phyloP scores from a whole-genome alignment of 2,797 vertebrate genomes.

The Toxotes lorentzi region DNA sequence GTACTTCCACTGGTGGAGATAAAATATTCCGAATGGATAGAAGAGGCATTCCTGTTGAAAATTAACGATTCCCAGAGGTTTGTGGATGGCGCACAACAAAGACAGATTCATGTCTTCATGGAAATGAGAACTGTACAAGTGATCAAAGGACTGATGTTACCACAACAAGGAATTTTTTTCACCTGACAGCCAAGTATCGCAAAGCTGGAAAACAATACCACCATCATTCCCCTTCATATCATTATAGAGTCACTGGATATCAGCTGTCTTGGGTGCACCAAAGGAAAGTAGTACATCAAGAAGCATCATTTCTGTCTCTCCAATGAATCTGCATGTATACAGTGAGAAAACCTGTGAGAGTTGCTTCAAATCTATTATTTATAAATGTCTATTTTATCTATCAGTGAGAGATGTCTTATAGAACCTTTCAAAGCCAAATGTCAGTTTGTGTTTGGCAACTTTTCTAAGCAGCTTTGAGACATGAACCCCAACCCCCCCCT shows the following conservation, averaged over 20 bases:
- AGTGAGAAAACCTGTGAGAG: constrained; percentile 55
- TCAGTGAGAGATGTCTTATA: constrained; percentile 67
- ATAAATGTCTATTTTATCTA: constrained; percentile 78
- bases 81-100: constrained; percentile 49
- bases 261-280: constrained; percentile 51
- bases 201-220: constrained; percentile 50
- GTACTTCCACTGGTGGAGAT: constrained; percentile 48
- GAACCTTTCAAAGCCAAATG: constrained; percentile 63
- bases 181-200: constrained; percentile 48
- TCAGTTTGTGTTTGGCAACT: constrained; percentile 64
- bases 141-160: constrained; percentile 64
- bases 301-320: constrained; percentile 52
- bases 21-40: constrained; percentile 56
- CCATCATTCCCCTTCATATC: constrained; percentile 30
- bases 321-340: constrained; percentile 71
- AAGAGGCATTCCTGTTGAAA: constrained; percentile 51
- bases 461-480: constrained; percentile 72
- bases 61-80: constrained; percentile 60
- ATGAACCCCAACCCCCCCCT: constrained; percentile 37
- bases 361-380: constrained; percentile 71
- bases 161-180: constrained; percentile 20
- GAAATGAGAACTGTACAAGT: constrained; percentile 48
- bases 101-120: constrained; percentile 55
- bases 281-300: constrained; percentile 59
- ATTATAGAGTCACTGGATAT: constrained; percentile 35